Conservation (phyloP, 2,113 vertebrate species). For the Apus apus region DNA sequence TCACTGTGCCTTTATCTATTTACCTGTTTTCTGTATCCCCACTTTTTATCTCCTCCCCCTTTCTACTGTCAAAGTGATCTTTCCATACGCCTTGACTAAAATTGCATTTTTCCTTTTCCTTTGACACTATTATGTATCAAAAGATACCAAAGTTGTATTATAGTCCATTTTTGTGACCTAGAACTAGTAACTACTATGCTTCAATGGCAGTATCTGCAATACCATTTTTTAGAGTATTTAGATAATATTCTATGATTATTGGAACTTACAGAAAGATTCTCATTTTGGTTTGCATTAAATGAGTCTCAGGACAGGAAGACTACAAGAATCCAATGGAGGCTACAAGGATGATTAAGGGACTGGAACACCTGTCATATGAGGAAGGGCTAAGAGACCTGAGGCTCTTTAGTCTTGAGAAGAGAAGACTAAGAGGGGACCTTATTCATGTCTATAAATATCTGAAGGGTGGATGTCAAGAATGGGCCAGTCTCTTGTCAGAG, state of each 20-base stretch:
- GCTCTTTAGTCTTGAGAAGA: no score
- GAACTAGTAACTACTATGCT: neutral
- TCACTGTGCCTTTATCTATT: neutral
- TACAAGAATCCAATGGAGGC: no score
- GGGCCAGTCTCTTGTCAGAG: no score
- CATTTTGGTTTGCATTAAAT: neutral
- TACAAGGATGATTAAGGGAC: no score
- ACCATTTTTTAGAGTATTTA: neutral
- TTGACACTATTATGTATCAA: neutral
- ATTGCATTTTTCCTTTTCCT: neutral
- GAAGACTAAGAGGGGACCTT: no score
- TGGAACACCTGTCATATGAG: no score
- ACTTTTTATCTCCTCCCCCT: neutral
- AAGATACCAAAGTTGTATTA: neutral
- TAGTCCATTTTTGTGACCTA: neutral
- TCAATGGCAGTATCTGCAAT: neutral
- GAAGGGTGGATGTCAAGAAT: no score
- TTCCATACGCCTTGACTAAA: neutral
- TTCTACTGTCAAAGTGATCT: neutral
- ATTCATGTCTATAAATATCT: no score
- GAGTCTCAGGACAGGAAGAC: neutral
- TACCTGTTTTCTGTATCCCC: neutral
- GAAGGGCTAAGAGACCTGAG: no score
- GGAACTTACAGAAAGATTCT: neutral
- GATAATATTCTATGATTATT: neutral